phyloP scores from a whole-genome alignment of 2,797 vertebrate species.

The Bradypus variegatus region DNA sequence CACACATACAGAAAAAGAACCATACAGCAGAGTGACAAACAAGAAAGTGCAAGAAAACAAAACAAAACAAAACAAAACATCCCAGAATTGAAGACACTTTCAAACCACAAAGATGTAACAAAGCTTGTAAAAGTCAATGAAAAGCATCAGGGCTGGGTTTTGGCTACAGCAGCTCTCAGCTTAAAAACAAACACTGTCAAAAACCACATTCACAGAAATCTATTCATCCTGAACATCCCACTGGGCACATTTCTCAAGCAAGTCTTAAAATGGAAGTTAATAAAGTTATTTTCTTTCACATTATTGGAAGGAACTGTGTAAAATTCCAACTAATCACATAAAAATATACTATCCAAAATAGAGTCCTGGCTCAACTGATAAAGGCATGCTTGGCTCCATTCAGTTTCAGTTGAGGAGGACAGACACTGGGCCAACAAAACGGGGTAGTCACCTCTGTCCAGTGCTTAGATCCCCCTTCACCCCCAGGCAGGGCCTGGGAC shows the following conservation, averaged over 20 bases:
- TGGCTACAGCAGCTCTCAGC: not conserved
- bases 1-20: constrained; percentile 32
- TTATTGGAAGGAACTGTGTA: not conserved
- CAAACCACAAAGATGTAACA: not conserved
- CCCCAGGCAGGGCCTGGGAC: not conserved
- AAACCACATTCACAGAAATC: constrained; percentile 2
- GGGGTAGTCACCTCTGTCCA: too few species aligned
- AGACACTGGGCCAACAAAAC: not conserved
- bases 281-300: not conserved
- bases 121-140: not conserved
- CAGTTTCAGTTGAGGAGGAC: too few species aligned
- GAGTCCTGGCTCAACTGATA: fast-evolving
- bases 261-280: not conserved
- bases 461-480: not conserved
- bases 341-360: not conserved
- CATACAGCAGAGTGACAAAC: not conserved
- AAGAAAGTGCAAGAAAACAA: not conserved
- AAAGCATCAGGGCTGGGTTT: not conserved
- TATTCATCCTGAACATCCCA: not conserved
- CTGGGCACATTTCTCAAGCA: not conserved
- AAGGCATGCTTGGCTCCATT: not conserved
- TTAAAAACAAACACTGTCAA: constrained; percentile 9
- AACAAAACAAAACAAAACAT: not conserved
- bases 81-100: not conserved
- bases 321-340: not conserved